Conservation (phyloP, 2,888 invertebrate genomes). For the Diloba caeruleocephala region DNA sequence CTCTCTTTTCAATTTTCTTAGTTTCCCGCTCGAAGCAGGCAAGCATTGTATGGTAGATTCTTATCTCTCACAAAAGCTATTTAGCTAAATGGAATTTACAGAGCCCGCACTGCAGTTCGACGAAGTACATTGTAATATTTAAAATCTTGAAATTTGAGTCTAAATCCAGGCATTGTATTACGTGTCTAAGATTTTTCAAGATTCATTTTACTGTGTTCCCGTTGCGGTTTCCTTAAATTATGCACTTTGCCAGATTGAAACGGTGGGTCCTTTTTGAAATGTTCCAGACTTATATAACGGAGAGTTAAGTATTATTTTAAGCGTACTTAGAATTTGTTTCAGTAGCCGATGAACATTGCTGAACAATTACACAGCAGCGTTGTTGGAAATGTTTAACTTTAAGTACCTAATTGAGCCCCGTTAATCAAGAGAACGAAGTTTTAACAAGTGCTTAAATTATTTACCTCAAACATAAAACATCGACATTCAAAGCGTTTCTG, state of each 20-base stretch:
- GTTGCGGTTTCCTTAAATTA: slow-evolving; percentile 69
- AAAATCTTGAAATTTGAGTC: slow-evolving; percentile 87
- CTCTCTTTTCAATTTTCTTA: slow-evolving; percentile 89
- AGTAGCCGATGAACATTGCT: slow-evolving; percentile 65
- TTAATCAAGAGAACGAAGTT: slow-evolving; percentile 86
- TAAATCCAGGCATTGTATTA: slow-evolving; percentile 82
- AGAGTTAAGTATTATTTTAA: slow-evolving; percentile 51
- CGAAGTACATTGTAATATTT: slow-evolving; percentile 88
- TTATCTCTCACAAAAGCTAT: slow-evolving; percentile 88
- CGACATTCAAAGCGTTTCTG: slow-evolving; percentile 83
- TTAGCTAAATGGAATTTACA: slow-evolving; percentile 89
- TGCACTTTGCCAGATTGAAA: slow-evolving; percentile 80
- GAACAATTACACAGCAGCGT: slow-evolving; percentile 76
- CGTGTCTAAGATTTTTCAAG: slow-evolving; percentile 77
- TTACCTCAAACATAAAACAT: slow-evolving; percentile 87
- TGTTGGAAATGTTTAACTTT: slow-evolving; percentile 80
- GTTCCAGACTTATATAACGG: slow-evolving; percentile 47
- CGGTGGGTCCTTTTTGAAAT: slow-evolving; percentile 56
- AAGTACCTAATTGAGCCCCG: slow-evolving; percentile 83
- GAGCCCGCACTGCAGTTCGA: slow-evolving; percentile 88
- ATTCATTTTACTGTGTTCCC: slow-evolving; percentile 67
- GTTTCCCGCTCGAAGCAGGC: slow-evolving; percentile 83
- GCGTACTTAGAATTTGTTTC: slow-evolving; percentile 57
- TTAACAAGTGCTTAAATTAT: slow-evolving; percentile 86
- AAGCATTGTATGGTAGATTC: slow-evolving; percentile 88